These are phyloP conservation scores for Gallinago jamesoni DNA, from an alignment of 2,113 vertebrate species.

Conservation along the genomic window DNA sequence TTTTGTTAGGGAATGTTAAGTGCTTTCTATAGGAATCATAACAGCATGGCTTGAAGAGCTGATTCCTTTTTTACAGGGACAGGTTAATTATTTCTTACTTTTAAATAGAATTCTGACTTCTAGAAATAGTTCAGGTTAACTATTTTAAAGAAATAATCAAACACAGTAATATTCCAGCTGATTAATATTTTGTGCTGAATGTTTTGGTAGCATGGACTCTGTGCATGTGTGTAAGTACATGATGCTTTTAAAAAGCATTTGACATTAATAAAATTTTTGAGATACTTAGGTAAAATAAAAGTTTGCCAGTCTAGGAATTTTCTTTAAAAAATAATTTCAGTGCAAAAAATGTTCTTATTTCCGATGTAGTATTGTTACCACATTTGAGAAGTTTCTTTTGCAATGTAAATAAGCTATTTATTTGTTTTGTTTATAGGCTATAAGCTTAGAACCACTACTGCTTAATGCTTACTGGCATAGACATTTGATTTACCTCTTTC, in stretches of 20 bases:
- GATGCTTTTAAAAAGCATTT: not conserved
- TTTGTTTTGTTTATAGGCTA: conserved; percentile 63
- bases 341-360: not conserved
- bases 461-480: conserved; percentile 81
- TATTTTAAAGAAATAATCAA: not conserved
- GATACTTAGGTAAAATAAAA: not conserved
- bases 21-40: not conserved
- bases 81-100: not conserved
- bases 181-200: not conserved
- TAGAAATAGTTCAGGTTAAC: not conserved
- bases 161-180: not conserved
- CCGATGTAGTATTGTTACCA: not conserved
- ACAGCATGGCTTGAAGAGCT: not conserved
- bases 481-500: conserved; percentile 80
- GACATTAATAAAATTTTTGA: not conserved
- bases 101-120: not conserved
- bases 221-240: not conserved
- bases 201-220: not conserved
- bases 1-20: not conserved
- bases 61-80: not conserved
- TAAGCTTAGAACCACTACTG: conserved; percentile 74
- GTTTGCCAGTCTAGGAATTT: not conserved
- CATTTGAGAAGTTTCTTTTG: not conserved
- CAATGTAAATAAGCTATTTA: not conserved
- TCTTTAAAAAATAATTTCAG: not conserved